These are phyloP conservation scores for Drosophila tanythrix DNA, from an alignment of 2,888 invertebrate genomes.

Conservation along the genomic window DNA sequence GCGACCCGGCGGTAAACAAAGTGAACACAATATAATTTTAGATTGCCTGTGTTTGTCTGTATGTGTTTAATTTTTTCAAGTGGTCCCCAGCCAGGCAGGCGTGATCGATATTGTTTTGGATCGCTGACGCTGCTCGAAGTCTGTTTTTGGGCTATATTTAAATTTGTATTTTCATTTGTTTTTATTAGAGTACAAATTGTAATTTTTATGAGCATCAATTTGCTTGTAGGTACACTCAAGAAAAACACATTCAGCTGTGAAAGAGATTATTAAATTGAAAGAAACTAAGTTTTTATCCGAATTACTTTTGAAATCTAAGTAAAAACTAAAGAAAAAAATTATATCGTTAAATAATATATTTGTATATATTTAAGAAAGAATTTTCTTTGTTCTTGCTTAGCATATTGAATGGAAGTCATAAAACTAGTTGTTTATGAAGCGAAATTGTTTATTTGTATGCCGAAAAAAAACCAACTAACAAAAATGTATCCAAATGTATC, in stretches of 20 bases:
- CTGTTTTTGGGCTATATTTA: not conserved
- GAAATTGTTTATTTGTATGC: not conserved
- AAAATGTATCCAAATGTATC: slow-evolving; percentile 31
- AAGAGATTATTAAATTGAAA: not conserved
- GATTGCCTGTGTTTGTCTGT: not conserved
- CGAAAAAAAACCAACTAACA: not conserved
- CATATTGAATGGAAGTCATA: not conserved
- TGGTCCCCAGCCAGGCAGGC: slow-evolving; percentile 2
- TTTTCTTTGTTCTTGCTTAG: not conserved
- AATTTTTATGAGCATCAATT: not conserved
- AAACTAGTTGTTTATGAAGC: not conserved
- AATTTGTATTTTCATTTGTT: not conserved
- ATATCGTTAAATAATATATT: not conserved
- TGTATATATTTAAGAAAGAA: not conserved
- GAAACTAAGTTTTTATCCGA: not conserved
- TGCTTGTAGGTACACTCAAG: not conserved
- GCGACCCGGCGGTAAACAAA: slow-evolving; percentile 51
- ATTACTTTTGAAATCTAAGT: not conserved
- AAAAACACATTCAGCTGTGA: not conserved
- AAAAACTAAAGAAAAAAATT: not conserved
- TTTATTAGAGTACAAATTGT: not conserved
- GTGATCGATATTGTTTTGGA: slow-evolving; percentile 29
- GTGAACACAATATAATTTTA: slow-evolving; percentile 37
- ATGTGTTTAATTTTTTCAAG: slow-evolving; percentile 8
- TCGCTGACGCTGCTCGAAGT: not conserved